Evolutionary conservation across 2,113 vertebrate genomes (phyloP).

Genomic region (Callionymus lyra): DNA sequence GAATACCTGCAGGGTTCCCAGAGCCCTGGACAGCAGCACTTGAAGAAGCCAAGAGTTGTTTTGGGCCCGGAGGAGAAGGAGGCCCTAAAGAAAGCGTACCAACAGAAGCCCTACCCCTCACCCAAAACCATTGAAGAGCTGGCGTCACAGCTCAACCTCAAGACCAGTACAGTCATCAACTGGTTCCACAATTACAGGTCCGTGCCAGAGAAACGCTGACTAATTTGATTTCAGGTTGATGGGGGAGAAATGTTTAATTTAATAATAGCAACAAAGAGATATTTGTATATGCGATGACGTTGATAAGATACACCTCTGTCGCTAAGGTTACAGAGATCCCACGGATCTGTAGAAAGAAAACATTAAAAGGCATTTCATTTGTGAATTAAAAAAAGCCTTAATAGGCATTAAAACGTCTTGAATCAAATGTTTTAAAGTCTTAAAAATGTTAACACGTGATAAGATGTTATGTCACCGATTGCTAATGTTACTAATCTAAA

Average conservation of each 20-base stretch:
- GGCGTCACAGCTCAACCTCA: constrained; percentile 94
- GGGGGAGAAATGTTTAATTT: too few species aligned
- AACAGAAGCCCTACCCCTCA: constrained; percentile 96
- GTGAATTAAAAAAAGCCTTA: neutral
- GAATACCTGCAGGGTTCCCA: constrained; percentile 82
- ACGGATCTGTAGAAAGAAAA: too few species aligned
- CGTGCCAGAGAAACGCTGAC: constrained; percentile 6
- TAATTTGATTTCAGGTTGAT: neutral
- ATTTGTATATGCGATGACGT: too few species aligned
- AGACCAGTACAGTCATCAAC: constrained; percentile 98
- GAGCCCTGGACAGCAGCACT: constrained; percentile 86
- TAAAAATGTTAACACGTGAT: too few species aligned
- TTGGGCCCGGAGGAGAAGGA: constrained; percentile 92
- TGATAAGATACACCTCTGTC: too few species aligned
- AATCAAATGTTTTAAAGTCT: too few species aligned
- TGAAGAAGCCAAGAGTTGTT: constrained; percentile 90
- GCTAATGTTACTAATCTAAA: too few species aligned
- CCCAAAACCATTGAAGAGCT: constrained; percentile 97
- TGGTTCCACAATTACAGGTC: constrained; percentile 99
- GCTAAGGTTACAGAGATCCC: too few species aligned
- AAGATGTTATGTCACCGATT: too few species aligned
- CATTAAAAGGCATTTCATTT: neutral
- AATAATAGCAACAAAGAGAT: too few species aligned
- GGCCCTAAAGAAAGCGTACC: constrained; percentile 83
- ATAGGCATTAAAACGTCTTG: too few species aligned